These are phyloP conservation scores for Trematomus loennbergii DNA, from an alignment of 2,113 vertebrate genomes.

Conservation along the genomic window DNA sequence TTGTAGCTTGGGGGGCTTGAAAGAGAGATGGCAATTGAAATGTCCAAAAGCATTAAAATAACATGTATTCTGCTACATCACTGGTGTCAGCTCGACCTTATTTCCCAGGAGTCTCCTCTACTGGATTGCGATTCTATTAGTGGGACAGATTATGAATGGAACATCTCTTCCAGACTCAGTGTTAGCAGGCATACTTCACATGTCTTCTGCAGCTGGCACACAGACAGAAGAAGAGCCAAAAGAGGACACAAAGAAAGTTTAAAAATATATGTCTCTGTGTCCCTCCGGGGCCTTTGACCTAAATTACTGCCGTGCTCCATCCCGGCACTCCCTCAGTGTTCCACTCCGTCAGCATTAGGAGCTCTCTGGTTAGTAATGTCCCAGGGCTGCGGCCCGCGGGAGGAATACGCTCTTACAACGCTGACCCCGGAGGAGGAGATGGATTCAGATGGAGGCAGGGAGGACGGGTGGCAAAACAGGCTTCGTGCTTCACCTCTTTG, in stretches of 20 bases:
- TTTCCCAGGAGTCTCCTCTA: slow-evolving; percentile 62
- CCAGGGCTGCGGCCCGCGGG: slow-evolving; percentile 55
- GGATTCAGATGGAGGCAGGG: slow-evolving; percentile 32
- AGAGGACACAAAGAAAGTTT: background rate
- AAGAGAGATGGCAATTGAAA: slow-evolving; percentile 52
- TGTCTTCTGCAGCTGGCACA: slow-evolving; percentile 10
- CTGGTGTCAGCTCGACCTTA: slow-evolving; percentile 44
- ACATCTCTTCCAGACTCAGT: slow-evolving; percentile 32
- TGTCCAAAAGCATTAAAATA: slow-evolving; percentile 66
- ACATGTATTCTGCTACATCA: slow-evolving; percentile 38
- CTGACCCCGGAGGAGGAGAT: slow-evolving; percentile 42
- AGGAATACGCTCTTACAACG: slow-evolving; percentile 64
- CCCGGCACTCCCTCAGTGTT: slow-evolving; percentile 38
- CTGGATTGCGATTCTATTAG: slow-evolving; percentile 45
- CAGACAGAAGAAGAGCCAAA: slow-evolving; percentile 13
- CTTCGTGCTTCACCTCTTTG: slow-evolving; percentile 27
- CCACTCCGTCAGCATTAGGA: slow-evolving; percentile 65
- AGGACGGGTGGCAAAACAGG: slow-evolving; percentile 36
- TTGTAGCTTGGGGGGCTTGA: slow-evolving; percentile 25
- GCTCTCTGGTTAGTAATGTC: slow-evolving; percentile 58
- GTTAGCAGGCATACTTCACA: slow-evolving; percentile 20
- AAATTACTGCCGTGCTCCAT: slow-evolving; percentile 57
- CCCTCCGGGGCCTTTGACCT: slow-evolving; percentile 60
- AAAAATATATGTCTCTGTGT: slow-evolving; percentile 14
- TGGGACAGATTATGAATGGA: slow-evolving; percentile 49